phyloP scores from a whole-genome alignment of 64 coral and sea anemone species.

The Montipora cactus region DNA sequence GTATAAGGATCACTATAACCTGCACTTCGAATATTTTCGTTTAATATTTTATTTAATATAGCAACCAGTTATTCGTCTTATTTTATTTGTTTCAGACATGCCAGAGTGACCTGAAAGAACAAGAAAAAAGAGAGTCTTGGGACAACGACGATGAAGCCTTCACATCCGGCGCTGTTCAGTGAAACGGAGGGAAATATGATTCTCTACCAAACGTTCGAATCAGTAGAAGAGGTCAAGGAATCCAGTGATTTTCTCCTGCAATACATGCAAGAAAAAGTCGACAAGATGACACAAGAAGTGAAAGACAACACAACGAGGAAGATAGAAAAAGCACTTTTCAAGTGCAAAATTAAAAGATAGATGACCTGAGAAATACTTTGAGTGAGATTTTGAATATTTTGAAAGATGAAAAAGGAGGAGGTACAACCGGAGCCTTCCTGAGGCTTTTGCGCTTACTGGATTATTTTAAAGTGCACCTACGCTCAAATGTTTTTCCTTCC shows the following conservation, averaged over 20 bases:
- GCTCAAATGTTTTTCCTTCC: too few species aligned
- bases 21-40: too few species aligned
- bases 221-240: conserved; percentile 22
- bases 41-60: too few species aligned
- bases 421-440: background rate
- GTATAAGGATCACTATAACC: too few species aligned
- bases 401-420: background rate
- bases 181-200: background rate
- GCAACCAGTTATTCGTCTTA: too few species aligned
- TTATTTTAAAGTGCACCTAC: too few species aligned
- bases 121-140: background rate
- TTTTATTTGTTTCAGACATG: background rate
- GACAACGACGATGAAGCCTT: background rate
- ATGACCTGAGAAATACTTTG: background rate
- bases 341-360: conserved; percentile 20
- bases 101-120: background rate
- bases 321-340: conserved; percentile 4
- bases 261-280: background rate
- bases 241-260: background rate
- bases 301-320: background rate
- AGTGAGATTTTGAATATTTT: conserved; percentile 14
- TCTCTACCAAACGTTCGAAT: conserved; percentile 5
- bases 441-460: background rate
- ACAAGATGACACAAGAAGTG: background rate
- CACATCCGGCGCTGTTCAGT: background rate